These are phyloP conservation scores for Microctonus brassicae DNA, from an alignment of 2,888 invertebrate genomes.

Conservation along the genomic window DNA sequence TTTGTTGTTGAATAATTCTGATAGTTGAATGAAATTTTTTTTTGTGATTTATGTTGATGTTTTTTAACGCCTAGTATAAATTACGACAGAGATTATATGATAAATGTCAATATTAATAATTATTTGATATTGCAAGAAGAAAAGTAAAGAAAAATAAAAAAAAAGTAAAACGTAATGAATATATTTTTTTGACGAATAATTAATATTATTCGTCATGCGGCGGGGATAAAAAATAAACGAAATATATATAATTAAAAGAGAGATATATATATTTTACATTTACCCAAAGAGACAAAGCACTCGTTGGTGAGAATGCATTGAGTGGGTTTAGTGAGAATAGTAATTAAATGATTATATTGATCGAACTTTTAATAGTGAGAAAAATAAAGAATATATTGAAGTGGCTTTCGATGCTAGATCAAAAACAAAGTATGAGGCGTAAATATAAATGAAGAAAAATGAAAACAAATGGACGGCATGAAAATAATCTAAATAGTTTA, in stretches of 20 bases:
- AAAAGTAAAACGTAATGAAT: background rate
- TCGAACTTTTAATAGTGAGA: slow-evolving; percentile 15
- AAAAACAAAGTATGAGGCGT: background rate
- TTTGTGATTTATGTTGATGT: slow-evolving; percentile 60
- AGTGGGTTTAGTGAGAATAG: slow-evolving; percentile 57
- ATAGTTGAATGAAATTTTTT: slow-evolving; percentile 49
- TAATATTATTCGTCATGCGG: slow-evolving; percentile 45
- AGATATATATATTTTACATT: slow-evolving; percentile 64
- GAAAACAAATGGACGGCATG: background rate
- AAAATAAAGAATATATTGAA: slow-evolving; percentile 29
- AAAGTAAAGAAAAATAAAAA: slow-evolving; percentile 25
- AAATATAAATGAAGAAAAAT: background rate
- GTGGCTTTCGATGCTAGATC: slow-evolving; percentile 41
- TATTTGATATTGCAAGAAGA: background rate
- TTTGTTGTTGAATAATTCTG: slow-evolving; percentile 60
- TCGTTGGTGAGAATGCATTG: slow-evolving; percentile 45
- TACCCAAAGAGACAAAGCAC: slow-evolving; percentile 64
- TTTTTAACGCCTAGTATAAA: slow-evolving; percentile 54
- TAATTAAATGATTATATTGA: slow-evolving; percentile 39
- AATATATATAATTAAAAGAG: slow-evolving; percentile 44
- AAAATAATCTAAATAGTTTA: slow-evolving; percentile 48
- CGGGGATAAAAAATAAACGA: slow-evolving; percentile 41
- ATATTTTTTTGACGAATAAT: background rate
- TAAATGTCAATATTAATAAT: slow-evolving; percentile 51
- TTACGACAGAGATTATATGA: slow-evolving; percentile 61